These are phyloP conservation scores for Watsonalla binaria DNA, from an alignment of 2,888 invertebrate species.

Conservation along the genomic window DNA sequence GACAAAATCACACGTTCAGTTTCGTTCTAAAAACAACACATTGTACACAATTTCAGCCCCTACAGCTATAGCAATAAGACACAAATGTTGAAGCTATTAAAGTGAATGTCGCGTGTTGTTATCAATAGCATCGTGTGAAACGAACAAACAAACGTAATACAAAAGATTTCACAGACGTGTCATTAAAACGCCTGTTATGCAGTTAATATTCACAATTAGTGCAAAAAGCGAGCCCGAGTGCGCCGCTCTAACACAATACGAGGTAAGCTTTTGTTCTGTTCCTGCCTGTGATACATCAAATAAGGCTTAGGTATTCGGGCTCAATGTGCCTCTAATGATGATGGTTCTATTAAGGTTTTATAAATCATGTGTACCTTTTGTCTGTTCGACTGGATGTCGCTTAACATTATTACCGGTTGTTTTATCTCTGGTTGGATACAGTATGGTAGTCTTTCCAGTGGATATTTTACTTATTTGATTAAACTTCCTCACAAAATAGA, in stretches of 20 bases:
- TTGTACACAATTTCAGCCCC: slow-evolving; percentile 9
- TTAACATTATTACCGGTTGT: no score
- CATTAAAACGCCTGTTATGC: slow-evolving; percentile 41
- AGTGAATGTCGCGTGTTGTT: slow-evolving; percentile 17
- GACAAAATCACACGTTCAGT: slow-evolving; percentile 16
- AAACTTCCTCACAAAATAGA: no score
- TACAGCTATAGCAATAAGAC: slow-evolving; percentile 8
- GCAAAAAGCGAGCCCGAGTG: slow-evolving; percentile 22
- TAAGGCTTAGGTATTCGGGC: slow-evolving; percentile 1
- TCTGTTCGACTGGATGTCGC: no score
- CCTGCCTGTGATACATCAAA: slow-evolving; percentile 9
- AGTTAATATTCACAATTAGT: slow-evolving; percentile 30
- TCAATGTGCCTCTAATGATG: no score
- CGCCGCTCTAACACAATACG: slow-evolving; percentile 5
- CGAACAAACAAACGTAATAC: slow-evolving; percentile 25
- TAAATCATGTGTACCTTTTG: no score
- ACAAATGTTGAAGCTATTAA: slow-evolving; percentile 6
- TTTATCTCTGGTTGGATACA: no score
- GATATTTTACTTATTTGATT: no score
- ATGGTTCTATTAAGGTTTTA: neutral
- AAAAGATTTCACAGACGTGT: slow-evolving; percentile 39
- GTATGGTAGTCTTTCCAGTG: no score
- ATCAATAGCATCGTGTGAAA: slow-evolving; percentile 33
- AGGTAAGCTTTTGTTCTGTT: slow-evolving; percentile 10
- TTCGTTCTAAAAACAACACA: slow-evolving; percentile 2